Evolutionary conservation across 2,113 vertebrate genomes (phyloP).

Genomic region (Pavo muticus): DNA sequence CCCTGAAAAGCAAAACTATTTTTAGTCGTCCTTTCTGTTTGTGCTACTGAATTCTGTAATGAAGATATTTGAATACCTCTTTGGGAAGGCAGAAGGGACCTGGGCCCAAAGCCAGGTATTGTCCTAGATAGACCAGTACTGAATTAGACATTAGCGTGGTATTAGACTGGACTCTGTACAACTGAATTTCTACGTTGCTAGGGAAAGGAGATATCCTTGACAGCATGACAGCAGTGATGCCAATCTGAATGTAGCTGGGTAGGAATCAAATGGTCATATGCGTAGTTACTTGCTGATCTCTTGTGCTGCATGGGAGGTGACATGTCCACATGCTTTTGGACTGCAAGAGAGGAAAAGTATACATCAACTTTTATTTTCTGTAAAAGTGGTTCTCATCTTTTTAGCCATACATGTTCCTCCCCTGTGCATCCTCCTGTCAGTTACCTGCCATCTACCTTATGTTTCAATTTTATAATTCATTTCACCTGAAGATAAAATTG

Average conservation of each 20-base stretch:
- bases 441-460: neutral
- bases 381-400: neutral
- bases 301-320: neutral
- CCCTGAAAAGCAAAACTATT: neutral
- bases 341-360: neutral
- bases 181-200: neutral
- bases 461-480: neutral
- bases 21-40: constrained; percentile 8
- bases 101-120: neutral
- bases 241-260: neutral
- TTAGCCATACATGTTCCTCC: neutral
- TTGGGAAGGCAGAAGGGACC: neutral
- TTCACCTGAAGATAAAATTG: neutral
- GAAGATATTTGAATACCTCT: neutral
- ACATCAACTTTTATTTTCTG: neutral
- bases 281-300: neutral
- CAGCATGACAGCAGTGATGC: neutral
- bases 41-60: neutral
- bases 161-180: neutral
- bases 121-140: neutral
- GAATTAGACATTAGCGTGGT: neutral
- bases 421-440: neutral
- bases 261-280: neutral
- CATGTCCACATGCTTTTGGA: neutral
- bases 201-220: neutral